These are phyloP conservation scores for Melozone crissalis DNA, from an alignment of 2,113 vertebrate species.

Conservation along the genomic window DNA sequence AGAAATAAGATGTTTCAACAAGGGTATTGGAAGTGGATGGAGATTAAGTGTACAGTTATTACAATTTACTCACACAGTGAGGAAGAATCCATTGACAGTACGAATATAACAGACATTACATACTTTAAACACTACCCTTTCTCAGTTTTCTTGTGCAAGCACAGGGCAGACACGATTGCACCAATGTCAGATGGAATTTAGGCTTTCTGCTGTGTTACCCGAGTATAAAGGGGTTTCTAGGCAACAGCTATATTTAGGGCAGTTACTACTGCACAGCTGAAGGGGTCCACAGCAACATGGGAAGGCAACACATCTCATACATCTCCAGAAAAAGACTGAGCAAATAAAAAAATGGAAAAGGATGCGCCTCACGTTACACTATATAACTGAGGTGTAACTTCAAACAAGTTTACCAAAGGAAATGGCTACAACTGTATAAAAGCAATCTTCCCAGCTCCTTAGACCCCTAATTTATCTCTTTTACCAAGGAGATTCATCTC, in stretches of 20 bases:
- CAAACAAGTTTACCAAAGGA: background rate
- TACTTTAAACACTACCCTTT: background rate
- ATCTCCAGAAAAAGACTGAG: background rate
- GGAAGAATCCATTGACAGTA: background rate
- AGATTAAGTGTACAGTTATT: background rate
- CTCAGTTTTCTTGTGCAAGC: background rate
- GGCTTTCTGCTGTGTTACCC: background rate
- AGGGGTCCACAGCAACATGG: background rate
- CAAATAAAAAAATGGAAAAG: background rate
- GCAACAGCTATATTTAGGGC: background rate
- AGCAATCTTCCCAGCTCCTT: background rate
- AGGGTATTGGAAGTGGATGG: background rate
- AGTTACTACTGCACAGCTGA: background rate
- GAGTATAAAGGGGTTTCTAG: background rate
- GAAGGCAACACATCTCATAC: fast-evolving
- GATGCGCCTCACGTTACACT: fast-evolving
- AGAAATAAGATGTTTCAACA: background rate
- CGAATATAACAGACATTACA: background rate
- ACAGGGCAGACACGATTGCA: background rate
- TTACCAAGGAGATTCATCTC: background rate
- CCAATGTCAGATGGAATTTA: background rate
- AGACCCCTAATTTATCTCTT: background rate
- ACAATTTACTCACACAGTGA: background rate
- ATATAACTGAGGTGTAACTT: background rate
- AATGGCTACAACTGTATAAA: background rate